Evolutionary conservation across 2,888 invertebrate species (phyloP).

Genomic region (Scaptomyza flava): DNA sequence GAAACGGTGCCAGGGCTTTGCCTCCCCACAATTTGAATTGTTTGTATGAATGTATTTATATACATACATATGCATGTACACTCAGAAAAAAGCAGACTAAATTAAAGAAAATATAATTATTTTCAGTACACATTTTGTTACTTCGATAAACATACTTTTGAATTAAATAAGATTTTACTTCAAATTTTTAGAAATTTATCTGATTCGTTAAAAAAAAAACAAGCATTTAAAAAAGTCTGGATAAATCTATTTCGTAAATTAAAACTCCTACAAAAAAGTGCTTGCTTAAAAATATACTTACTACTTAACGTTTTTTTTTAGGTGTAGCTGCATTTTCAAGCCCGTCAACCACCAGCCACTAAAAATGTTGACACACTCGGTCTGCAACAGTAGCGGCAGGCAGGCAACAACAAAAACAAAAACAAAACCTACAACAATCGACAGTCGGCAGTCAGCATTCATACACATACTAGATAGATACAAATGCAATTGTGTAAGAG

Average conservation of each 20-base stretch:
- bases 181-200: no score
- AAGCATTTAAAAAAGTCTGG: no score
- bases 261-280: no score
- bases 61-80: neutral
- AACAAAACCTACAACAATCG: constrained; percentile 20
- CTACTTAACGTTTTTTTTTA: neutral
- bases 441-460: constrained; percentile 20
- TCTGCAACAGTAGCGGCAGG: constrained; percentile 30
- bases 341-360: constrained; percentile 76
- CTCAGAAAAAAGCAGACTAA: neutral
- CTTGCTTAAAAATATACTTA: no score
- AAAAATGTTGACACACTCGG: constrained; percentile 76
- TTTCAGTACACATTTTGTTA: no score
- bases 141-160: no score
- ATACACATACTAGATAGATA: constrained; percentile 20
- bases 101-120: no score
- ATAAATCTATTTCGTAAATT: no score
- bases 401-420: constrained; percentile 10
- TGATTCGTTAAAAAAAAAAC: no score
- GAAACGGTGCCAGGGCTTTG: constrained; percentile 46
- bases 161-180: no score
- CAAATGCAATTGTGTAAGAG: constrained; percentile 34
- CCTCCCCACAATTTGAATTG: constrained; percentile 37
- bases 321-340: constrained; percentile 58
- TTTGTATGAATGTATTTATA: constrained; percentile 2